A percentile compares a stretch with the other conserved stretches of the same genome.
Conservation (phyloP, 2,797 vertebrate genomes). For the Arrhamphus sclerolepis region DNA sequence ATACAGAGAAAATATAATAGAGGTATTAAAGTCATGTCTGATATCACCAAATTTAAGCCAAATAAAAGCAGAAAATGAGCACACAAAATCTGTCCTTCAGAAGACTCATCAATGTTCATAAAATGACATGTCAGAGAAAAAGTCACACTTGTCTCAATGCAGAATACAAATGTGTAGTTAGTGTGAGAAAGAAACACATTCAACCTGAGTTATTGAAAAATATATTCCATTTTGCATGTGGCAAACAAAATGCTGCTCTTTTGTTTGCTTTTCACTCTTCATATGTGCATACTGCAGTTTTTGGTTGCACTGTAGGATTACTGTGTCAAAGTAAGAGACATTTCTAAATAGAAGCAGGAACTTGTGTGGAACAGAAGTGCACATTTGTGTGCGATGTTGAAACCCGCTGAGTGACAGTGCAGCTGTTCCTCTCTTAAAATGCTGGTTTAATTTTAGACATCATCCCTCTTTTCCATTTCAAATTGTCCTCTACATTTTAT, state of each 20-base stretch:
- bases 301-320: neutral
- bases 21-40: no score
- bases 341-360: slow-evolving; percentile 36
- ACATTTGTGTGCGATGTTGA: neutral
- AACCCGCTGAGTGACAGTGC: neutral
- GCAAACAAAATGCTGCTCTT: neutral
- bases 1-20: neutral
- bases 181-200: no score
- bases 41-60: no score
- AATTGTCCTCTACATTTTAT: neutral
- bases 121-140: neutral
- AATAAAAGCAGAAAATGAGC: neutral
- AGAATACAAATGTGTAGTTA: neutral
- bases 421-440: neutral
- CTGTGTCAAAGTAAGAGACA: no score
- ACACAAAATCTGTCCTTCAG: neutral
- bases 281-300: neutral
- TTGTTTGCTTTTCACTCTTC: neutral
- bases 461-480: neutral
- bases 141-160: neutral
- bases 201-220: neutral
- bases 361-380: slow-evolving; percentile 37
- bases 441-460: neutral
- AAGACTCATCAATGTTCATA: no score
- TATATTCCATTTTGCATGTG: neutral